phyloP scores from a whole-genome alignment of 2,797 vertebrate genomes.

The Hipposideros larvatus region DNA sequence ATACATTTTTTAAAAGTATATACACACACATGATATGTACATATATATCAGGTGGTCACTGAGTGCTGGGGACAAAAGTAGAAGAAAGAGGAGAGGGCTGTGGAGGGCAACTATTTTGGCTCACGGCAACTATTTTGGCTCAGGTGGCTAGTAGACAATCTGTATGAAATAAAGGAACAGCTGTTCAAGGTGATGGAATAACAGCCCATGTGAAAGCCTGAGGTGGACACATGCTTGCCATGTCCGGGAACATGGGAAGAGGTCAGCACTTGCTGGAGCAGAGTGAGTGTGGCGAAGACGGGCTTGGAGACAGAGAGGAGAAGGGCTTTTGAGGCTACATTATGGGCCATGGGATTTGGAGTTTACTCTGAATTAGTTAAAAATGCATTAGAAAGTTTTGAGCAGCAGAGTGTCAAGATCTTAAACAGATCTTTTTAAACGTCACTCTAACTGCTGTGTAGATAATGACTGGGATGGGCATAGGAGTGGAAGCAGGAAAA shows the following conservation, averaged over 20 bases:
- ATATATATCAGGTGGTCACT: not conserved
- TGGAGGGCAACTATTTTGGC: not conserved
- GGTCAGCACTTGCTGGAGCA: not conserved
- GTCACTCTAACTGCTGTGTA: not conserved
- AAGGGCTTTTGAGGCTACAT: not conserved
- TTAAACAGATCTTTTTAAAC: not conserved
- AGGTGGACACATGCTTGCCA: not conserved
- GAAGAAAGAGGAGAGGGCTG: not conserved
- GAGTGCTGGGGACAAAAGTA: not conserved
- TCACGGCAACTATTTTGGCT: not conserved
- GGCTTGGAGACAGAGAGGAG: not conserved
- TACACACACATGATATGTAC: not conserved
- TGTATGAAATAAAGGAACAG: not conserved
- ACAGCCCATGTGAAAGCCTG: not conserved
- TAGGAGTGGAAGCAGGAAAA: not conserved
- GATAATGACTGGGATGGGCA: not conserved
- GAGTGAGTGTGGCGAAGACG: not conserved
- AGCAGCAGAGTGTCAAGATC: not conserved
- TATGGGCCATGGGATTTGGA: not conserved
- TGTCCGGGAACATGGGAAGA: not conserved
- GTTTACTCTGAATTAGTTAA: conserved; percentile 24
- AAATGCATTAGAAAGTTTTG: conserved; percentile 6
- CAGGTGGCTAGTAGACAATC: not conserved
- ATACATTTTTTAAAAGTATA: not conserved
- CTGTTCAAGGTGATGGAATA: not conserved